Evolutionary conservation across 2,113 vertebrate species (phyloP).

Genomic region (Macquaria ambigua): DNA sequence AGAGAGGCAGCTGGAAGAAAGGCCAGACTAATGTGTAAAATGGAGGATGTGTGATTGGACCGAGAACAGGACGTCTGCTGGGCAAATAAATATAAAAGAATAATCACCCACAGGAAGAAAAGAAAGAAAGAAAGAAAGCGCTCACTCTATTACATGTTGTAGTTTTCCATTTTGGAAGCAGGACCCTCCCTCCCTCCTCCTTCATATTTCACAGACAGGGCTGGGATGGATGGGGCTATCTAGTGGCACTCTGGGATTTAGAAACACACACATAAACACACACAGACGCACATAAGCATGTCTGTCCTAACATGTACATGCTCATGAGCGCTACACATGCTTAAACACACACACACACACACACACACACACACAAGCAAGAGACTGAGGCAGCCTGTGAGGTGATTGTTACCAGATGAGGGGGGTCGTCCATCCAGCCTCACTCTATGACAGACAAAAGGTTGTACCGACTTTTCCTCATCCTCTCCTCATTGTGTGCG

Average conservation of each 20-base stretch:
- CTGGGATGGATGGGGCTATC: slow-evolving; percentile 69
- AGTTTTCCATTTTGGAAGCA: slow-evolving; percentile 66
- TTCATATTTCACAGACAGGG: slow-evolving; percentile 75
- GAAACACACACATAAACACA: slow-evolving; percentile 56
- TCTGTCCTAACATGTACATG: slow-evolving; percentile 46
- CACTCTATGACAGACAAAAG: slow-evolving; percentile 72
- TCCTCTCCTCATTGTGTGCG: slow-evolving; percentile 12
- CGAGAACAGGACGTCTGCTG: slow-evolving; percentile 60
- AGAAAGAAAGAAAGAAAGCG: slow-evolving; percentile 39
- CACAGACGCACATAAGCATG: slow-evolving; percentile 17
- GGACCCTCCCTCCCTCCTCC: slow-evolving; percentile 25
- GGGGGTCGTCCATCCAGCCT: slow-evolving; percentile 62
- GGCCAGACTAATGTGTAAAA: slow-evolving; percentile 59
- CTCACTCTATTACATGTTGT: slow-evolving; percentile 46
- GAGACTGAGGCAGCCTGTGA: slow-evolving; percentile 67
- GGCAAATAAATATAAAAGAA: slow-evolving; percentile 71
- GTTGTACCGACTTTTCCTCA: slow-evolving; percentile 59
- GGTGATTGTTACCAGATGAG: slow-evolving; percentile 82
- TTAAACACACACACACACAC: slow-evolving; percentile 37
- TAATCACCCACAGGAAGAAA: slow-evolving; percentile 52
- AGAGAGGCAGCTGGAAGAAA: slow-evolving; percentile 54
- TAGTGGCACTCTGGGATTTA: slow-evolving; percentile 68
- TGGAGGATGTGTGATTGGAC: slow-evolving; percentile 62
- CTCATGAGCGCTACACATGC: slow-evolving; percentile 16
- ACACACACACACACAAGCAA: slow-evolving; percentile 34